Evolutionary conservation across 2,113 vertebrate genomes (phyloP).

Genomic region (Sclerurus mexicanus): DNA sequence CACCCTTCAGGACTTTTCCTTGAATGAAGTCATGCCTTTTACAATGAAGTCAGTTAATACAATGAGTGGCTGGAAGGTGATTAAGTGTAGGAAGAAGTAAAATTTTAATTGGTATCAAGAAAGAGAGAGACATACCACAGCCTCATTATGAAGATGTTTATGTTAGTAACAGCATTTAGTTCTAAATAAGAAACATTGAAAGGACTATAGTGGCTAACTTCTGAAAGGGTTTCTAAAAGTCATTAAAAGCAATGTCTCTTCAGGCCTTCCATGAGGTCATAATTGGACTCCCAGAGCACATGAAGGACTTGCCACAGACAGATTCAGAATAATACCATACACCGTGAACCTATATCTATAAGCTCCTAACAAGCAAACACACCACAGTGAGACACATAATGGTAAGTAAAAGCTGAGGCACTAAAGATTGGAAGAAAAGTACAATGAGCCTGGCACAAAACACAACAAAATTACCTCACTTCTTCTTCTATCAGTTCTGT

Average conservation of each 20-base stretch:
- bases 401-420: not conserved
- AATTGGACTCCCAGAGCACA: not conserved
- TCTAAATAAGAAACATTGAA: not conserved
- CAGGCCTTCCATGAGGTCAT: not conserved
- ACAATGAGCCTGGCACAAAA: constrained; percentile 39
- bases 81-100: not conserved
- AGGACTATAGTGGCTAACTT: not conserved
- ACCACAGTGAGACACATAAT: not conserved
- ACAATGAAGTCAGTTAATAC: constrained; percentile 25
- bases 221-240: not conserved
- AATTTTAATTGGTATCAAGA: constrained; percentile 18
- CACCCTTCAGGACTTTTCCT: not conserved
- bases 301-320: not conserved
- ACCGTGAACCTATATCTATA: constrained; percentile 36
- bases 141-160: not conserved
- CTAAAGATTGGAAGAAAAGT: constrained; percentile 6
- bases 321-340: constrained; percentile 42
- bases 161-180: not conserved
- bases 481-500: constrained; percentile 65
- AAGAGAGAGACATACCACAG: not conserved
- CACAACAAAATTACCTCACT: constrained; percentile 64
- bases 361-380: constrained; percentile 52
- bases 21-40: not conserved
- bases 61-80: constrained; percentile 4
- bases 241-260: not conserved